Evolutionary conservation across 2,113 vertebrate genomes (phyloP).

Genomic region (Anser cygnoides): DNA sequence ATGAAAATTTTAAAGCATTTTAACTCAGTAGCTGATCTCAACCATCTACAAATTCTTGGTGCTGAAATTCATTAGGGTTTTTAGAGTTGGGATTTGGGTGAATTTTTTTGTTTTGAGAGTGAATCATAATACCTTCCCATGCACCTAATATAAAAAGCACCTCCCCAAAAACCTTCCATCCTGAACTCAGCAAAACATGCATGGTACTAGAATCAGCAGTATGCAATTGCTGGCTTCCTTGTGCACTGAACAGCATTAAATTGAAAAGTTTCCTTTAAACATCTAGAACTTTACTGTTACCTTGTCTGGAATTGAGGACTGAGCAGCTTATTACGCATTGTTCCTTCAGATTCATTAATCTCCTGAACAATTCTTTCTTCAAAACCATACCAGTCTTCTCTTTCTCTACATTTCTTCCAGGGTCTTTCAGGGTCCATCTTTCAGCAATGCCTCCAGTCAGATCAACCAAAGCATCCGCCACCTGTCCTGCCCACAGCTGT

Average conservation of each 20-base stretch:
- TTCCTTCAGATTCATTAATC: slow-evolving; percentile 82
- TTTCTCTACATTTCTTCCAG: slow-evolving; percentile 27
- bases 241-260: background rate
- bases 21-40: background rate
- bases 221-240: background rate
- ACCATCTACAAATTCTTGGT: background rate
- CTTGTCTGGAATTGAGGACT: slow-evolving; percentile 81
- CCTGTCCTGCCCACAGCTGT: slow-evolving; percentile 93
- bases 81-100: background rate
- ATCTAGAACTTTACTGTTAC: slow-evolving; percentile 60
- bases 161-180: background rate
- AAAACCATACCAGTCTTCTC: slow-evolving; percentile 50
- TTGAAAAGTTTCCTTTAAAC: background rate
- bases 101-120: background rate
- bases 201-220: background rate
- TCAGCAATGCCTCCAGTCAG: slow-evolving; percentile 90
- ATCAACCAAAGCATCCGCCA: slow-evolving; percentile 93
- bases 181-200: background rate
- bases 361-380: slow-evolving; percentile 76
- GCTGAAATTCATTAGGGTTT: background rate
- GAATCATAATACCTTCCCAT: background rate
- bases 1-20: background rate
- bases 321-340: slow-evolving; percentile 89
- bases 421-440: slow-evolving; percentile 82
- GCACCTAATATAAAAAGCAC: background rate